These are phyloP conservation scores for Villa cingulata DNA, from an alignment of 2,888 invertebrate species.

Conservation along the genomic window DNA sequence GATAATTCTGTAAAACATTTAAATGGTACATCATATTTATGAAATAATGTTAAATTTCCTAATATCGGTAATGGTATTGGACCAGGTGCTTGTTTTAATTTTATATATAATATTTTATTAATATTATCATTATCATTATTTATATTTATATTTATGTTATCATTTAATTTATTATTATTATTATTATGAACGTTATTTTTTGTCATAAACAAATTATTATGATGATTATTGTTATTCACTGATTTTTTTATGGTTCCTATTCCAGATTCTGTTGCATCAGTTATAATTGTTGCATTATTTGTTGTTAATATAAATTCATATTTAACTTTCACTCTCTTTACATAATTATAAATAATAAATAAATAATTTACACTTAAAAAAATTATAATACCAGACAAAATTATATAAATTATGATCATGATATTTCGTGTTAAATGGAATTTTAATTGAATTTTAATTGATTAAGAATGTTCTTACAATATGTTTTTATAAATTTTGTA, in stretches of 20 bases:
- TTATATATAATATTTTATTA: not conserved
- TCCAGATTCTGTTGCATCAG: no score
- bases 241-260: no score
- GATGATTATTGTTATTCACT: no score
- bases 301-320: not conserved
- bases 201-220: no score
- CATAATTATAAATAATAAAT: conserved; percentile 18
- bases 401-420: not conserved
- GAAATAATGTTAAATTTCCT: conserved; percentile 55
- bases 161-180: no score
- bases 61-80: conserved; percentile 54
- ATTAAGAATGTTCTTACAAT: no score
- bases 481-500: no score
- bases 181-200: no score
- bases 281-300: not conserved
- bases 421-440: no score
- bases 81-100: conserved; percentile 43
- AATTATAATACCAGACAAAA: not conserved
- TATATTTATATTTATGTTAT: not conserved
- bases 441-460: no score
- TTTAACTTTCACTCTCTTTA: conserved; percentile 1
- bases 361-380: conserved; percentile 14
- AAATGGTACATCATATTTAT: conserved; percentile 50
- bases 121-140: not conserved
- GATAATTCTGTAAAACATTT: conserved; percentile 54